phyloP scores from a whole-genome alignment of 2,113 vertebrate genomes.

The Psettodes erumei region DNA sequence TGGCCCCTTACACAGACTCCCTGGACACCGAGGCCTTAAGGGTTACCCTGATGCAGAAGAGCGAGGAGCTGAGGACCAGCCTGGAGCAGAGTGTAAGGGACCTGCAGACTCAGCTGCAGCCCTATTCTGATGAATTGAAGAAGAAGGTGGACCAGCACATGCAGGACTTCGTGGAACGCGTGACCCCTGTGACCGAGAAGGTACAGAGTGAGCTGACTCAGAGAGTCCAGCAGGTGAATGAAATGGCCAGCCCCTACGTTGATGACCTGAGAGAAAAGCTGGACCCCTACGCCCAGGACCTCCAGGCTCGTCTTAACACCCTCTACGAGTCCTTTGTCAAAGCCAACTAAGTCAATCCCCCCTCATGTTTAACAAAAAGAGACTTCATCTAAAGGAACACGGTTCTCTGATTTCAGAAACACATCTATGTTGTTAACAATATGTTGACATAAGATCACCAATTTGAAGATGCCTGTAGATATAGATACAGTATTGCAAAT shows the following conservation, averaged over 20 bases:
- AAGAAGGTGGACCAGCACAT: slow-evolving; percentile 72
- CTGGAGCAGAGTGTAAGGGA: slow-evolving; percentile 72
- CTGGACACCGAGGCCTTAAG: slow-evolving; percentile 70
- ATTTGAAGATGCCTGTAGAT: background rate
- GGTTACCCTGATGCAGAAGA: slow-evolving; percentile 67
- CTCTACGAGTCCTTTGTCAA: slow-evolving; percentile 70
- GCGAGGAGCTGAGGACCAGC: slow-evolving; percentile 68
- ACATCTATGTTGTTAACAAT: background rate
- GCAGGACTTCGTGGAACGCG: slow-evolving; percentile 73
- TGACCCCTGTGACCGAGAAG: slow-evolving; percentile 72
- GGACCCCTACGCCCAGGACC: slow-evolving; percentile 72
- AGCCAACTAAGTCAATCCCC: slow-evolving; percentile 58
- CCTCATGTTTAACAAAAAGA: slow-evolving; percentile 1
- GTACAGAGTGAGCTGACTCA: slow-evolving; percentile 72
- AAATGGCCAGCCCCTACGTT: slow-evolving; percentile 74
- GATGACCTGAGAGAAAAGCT: slow-evolving; percentile 68
- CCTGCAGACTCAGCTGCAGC: slow-evolving; percentile 72
- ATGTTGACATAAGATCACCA: background rate
- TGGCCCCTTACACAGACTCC: slow-evolving; percentile 53
- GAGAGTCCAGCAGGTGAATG: slow-evolving; percentile 68
- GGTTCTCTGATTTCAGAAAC: background rate
- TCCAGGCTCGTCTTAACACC: slow-evolving; percentile 64
- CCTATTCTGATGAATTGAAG: slow-evolving; percentile 69
- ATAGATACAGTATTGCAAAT: slow-evolving; percentile 31
- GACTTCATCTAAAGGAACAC: slow-evolving; percentile 6